Base-by-base conservation (phyloP, 64 coral and sea anemone species). In the Montipora cactus region DNA sequence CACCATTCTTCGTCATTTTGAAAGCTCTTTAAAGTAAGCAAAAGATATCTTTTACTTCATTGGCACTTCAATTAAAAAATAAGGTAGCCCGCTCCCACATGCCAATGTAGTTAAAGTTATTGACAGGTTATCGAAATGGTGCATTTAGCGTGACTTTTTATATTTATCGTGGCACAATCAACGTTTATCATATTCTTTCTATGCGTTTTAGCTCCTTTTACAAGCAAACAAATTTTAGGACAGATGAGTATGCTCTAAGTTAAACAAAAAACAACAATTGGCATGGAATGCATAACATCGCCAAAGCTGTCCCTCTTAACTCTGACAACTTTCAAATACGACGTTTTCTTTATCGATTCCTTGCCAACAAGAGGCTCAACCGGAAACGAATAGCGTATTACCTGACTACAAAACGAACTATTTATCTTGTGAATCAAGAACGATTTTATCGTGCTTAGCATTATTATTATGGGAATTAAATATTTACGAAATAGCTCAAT, bases 361-460 rank as follows among this genome's bases (percentile, higher is more conserved):
- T 3, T 16, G 61, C 61, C 0, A 84, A 84, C 37, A 67, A 59
- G 25, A 49, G 15, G 46, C 55, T 70, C 18, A 71, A 86, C 71
- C 47, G 19, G 67, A 6, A 45, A 51, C 46, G 82, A 86, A 86
- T 72, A 47, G 46, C 47, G 49, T 8, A 71, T 72, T 86, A 49
- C 45, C 82, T 71, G 82, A 86, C 64, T 64, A 86, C 82, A 86
- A 72, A 86, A 66, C 48, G n/a, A 20, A 67, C 59, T 90, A 59
- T 83, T 82, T 91, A 44, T 75, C 53, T 74, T 79, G 6, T 16
- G 49, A 74, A 71, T 53, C 84, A 50, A 81, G 2, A 61, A 68
- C 51, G 67, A 87, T 82, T 74, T 75, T 4, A 76, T 55, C 0
- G 37, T 37, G 11, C 11, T 57, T 8, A 0, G 0, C 11, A 57